phyloP scores from a whole-genome alignment of 2,797 vertebrate genomes.

The Garrulus glandarius region DNA sequence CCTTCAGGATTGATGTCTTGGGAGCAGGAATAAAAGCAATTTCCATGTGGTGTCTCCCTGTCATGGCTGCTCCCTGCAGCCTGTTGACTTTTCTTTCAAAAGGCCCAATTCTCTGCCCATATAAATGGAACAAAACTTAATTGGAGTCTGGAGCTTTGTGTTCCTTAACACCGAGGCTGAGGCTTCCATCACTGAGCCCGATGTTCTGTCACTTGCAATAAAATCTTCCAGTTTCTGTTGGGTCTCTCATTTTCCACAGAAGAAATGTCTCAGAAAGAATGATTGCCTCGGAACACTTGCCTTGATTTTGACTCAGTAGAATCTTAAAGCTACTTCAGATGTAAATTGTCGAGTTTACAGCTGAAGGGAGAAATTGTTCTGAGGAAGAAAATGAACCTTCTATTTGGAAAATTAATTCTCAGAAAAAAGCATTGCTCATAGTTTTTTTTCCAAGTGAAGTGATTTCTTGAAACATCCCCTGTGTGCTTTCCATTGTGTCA shows the following conservation, averaged over 20 bases:
- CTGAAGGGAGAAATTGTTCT: neutral
- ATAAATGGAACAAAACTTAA: neutral
- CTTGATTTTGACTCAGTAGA: neutral
- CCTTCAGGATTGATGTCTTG: neutral
- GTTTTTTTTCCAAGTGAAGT: neutral
- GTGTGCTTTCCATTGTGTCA: neutral
- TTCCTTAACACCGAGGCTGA: neutral
- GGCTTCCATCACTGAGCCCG: neutral
- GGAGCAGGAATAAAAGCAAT: neutral
- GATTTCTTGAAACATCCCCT: neutral
- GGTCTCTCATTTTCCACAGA: neutral
- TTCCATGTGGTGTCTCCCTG: neutral
- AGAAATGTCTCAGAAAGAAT: neutral
- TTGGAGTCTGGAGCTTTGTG: neutral
- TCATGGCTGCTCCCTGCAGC: neutral
- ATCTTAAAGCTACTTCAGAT: neutral
- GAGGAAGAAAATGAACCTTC: neutral
- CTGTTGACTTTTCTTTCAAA: neutral
- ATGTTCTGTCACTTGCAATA: neutral
- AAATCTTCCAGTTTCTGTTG: neutral
- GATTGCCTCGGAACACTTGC: neutral
- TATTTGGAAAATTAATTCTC: neutral
- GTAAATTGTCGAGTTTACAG: neutral
- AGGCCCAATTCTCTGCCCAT: neutral
- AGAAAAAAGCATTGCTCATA: neutral